A percentile compares a stretch with the other conserved stretches of the same genome.
These are phyloP conservation scores for Rhodeus uyekii DNA, from an alignment of 2,797 vertebrate species.

Conservation along the genomic window DNA sequence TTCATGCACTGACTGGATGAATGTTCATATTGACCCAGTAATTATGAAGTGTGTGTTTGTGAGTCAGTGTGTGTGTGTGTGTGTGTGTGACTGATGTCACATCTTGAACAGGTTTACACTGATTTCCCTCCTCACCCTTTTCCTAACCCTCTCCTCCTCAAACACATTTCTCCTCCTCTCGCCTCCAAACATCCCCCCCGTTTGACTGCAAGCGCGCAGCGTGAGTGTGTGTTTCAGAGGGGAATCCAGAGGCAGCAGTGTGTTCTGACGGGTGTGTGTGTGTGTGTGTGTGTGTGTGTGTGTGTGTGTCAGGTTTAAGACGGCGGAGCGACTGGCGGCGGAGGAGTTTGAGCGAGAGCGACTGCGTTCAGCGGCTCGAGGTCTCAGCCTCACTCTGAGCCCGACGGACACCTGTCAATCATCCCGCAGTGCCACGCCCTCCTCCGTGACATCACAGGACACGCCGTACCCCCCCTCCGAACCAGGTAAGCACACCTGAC, in stretches of 20 bases:
- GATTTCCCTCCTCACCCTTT: slow-evolving; percentile 57
- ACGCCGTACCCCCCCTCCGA: slow-evolving; percentile 67
- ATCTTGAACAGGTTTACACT: slow-evolving; percentile 71
- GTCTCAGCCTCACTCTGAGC: slow-evolving; percentile 80
- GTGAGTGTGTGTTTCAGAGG: background rate
- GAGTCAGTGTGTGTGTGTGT: background rate
- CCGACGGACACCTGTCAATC: slow-evolving; percentile 75
- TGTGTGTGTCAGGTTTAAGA: slow-evolving; percentile 85
- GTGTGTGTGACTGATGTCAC: slow-evolving; percentile 45
- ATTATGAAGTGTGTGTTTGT: no score
- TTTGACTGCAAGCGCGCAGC: slow-evolving; percentile 13
- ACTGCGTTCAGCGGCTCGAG: slow-evolving; percentile 72
- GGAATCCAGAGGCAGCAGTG: no score
- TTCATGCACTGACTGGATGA: background rate
- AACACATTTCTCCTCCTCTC: slow-evolving; percentile 36
- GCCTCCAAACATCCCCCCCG: background rate
- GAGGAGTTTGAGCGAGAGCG: slow-evolving; percentile 91
- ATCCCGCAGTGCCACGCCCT: slow-evolving; percentile 74
- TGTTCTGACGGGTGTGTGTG: slow-evolving; percentile 1
- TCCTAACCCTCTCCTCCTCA: slow-evolving; percentile 59
- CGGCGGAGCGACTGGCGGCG: slow-evolving; percentile 88
- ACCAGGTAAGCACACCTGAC: no score
- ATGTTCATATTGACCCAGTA: background rate
- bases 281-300: slow-evolving; percentile 24
- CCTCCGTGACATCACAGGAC: slow-evolving; percentile 71